phyloP scores from a whole-genome alignment of 2,113 vertebrate genomes.

The Elachura formosa region DNA sequence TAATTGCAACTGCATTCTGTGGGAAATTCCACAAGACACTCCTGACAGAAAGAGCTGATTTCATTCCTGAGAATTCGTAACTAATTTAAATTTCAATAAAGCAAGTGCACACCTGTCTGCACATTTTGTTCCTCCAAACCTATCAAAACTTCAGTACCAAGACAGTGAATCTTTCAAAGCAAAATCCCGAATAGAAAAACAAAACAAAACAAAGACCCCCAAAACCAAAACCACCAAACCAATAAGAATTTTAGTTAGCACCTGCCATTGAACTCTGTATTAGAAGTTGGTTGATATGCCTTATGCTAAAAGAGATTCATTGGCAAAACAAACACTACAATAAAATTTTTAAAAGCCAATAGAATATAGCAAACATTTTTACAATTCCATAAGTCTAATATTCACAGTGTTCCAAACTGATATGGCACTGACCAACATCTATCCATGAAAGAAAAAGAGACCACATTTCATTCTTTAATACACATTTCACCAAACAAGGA shows the following conservation, averaged over 20 bases:
- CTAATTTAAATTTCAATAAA: conserved; percentile 45
- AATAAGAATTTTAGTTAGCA: background rate
- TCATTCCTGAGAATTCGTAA: background rate
- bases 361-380: background rate
- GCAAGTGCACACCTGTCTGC: background rate
- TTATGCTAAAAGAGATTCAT: background rate
- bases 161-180: background rate
- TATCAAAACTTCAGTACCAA: background rate
- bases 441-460: background rate
- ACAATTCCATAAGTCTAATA: background rate
- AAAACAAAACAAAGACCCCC: background rate
- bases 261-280: background rate
- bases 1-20: background rate
- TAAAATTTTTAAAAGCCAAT: background rate
- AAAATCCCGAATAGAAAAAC: background rate
- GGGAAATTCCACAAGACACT: background rate
- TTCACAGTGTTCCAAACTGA: background rate
- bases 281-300: background rate
- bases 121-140: background rate
- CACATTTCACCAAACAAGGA: background rate
- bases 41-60: background rate
- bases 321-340: background rate
- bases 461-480: background rate
- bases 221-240: background rate
- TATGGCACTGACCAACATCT: background rate